Evolutionary conservation across 2,888 invertebrate species (phyloP).

Genomic region (Drosophila merina): DNA sequence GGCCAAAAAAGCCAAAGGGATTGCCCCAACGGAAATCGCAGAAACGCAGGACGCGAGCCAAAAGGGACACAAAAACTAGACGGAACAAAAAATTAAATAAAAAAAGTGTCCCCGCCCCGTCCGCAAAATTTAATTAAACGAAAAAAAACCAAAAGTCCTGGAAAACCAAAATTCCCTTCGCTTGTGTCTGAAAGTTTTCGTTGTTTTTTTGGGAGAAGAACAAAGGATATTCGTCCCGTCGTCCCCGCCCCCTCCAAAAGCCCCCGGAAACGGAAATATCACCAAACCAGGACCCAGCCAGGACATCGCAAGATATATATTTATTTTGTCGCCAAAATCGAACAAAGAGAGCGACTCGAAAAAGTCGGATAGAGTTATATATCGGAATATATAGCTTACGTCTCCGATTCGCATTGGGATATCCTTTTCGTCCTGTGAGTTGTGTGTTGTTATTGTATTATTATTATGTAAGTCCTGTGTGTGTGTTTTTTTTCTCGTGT

Average conservation of each 20-base stretch:
- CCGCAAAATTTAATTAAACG: neutral
- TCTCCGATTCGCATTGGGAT: slow-evolving; percentile 4
- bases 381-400: neutral
- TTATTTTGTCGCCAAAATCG: no score
- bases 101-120: slow-evolving; percentile 1
- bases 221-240: slow-evolving; percentile 1
- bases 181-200: neutral
- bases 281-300: neutral
- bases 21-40: slow-evolving; percentile 1
- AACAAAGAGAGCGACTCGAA: no score
- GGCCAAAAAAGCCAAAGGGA: slow-evolving; percentile 1
- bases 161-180: neutral
- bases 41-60: slow-evolving; percentile 6
- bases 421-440: slow-evolving; percentile 5
- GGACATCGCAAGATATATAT: neutral
- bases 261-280: slow-evolving; percentile 2
- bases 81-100: neutral
- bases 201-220: neutral
- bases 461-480: slow-evolving; percentile 39
- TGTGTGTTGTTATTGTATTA: slow-evolving; percentile 14
- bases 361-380: slow-evolving; percentile 4
- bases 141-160: neutral
- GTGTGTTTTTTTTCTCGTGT: slow-evolving; percentile 15
- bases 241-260: neutral
- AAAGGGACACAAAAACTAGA: slow-evolving; percentile 6